Conservation (phyloP, 2,888 invertebrate species). For the Mythimna ferrago region DNA sequence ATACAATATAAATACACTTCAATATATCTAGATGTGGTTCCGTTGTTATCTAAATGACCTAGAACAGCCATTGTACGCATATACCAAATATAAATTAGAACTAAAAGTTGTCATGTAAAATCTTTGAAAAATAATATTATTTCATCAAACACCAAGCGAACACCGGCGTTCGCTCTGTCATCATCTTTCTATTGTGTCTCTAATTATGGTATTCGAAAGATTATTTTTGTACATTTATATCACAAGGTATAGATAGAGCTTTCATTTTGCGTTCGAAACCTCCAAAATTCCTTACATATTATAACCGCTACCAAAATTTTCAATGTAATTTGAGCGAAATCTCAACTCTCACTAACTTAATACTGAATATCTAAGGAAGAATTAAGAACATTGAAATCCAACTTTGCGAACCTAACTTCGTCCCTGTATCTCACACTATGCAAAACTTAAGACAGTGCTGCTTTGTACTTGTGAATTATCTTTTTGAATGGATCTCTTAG, state of each 20-base stretch:
- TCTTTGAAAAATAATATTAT: too few relatives aligned
- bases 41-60: too few relatives aligned
- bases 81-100: too few relatives aligned
- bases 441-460: constrained; percentile 60
- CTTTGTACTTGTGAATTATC: constrained; percentile 68
- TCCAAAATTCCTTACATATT: constrained; percentile 13
- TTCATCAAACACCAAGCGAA: too few relatives aligned
- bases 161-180: too few relatives aligned
- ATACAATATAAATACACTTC: too few relatives aligned
- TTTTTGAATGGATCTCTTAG: constrained; percentile 64
- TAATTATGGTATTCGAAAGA: too few relatives aligned
- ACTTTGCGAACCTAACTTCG: constrained; percentile 56
- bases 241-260: too few relatives aligned
- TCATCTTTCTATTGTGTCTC: too few relatives aligned
- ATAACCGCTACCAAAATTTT: constrained; percentile 13
- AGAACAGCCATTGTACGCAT: not conserved
- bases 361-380: constrained; percentile 46
- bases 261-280: not conserved
- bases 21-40: too few relatives aligned
- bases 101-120: too few relatives aligned
- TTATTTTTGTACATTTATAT: too few relatives aligned
- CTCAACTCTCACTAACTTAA: constrained; percentile 48
- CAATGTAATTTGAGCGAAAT: constrained; percentile 42
- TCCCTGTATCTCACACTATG: constrained; percentile 57
- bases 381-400: constrained; percentile 59